Percentiles rank a stretch among this genome's conserved stretches.
phyloP scores from a whole-genome alignment of 2,113 vertebrate genomes.

The Hippopotamus amphibius region DNA sequence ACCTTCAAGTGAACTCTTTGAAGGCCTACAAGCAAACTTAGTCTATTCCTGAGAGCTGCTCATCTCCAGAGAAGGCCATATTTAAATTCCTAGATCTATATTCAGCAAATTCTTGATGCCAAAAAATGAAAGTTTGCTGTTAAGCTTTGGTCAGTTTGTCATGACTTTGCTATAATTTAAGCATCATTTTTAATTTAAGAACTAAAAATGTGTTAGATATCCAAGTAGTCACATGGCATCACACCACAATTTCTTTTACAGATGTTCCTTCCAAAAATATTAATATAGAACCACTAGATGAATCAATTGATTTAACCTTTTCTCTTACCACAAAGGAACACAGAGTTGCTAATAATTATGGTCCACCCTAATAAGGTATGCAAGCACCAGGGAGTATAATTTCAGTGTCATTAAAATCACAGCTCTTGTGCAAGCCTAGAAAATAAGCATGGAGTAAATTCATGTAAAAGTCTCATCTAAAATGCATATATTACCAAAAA shows the following conservation, averaged over 20 bases:
- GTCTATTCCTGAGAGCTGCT: slow-evolving; percentile 20
- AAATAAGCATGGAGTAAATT: not conserved
- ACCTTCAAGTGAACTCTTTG: slow-evolving; percentile 44
- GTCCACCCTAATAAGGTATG: not conserved
- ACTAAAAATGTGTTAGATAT: slow-evolving; percentile 44
- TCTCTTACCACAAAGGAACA: slow-evolving; percentile 21
- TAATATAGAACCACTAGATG: not conserved
- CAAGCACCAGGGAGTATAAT: not conserved
- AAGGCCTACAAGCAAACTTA: not conserved
- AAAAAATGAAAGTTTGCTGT: slow-evolving; percentile 60
- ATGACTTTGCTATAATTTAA: slow-evolving; percentile 58
- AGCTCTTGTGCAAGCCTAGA: not conserved
- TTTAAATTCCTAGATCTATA: slow-evolving; percentile 60
- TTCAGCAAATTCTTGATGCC: slow-evolving; percentile 36
- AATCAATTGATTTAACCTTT: not conserved
- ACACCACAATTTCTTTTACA: slow-evolving; percentile 51
- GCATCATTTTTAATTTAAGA: slow-evolving; percentile 40
- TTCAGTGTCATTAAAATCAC: not conserved
- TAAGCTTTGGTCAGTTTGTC: slow-evolving; percentile 19
- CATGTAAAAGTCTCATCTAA: not conserved
- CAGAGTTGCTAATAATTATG: not conserved
- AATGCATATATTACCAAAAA: slow-evolving; percentile 9
- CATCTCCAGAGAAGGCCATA: slow-evolving; percentile 8
- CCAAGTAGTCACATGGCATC: not conserved
- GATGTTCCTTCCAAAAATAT: not conserved